phyloP scores from a whole-genome alignment of 2,797 vertebrate genomes.

The Phoebastria nigripes region DNA sequence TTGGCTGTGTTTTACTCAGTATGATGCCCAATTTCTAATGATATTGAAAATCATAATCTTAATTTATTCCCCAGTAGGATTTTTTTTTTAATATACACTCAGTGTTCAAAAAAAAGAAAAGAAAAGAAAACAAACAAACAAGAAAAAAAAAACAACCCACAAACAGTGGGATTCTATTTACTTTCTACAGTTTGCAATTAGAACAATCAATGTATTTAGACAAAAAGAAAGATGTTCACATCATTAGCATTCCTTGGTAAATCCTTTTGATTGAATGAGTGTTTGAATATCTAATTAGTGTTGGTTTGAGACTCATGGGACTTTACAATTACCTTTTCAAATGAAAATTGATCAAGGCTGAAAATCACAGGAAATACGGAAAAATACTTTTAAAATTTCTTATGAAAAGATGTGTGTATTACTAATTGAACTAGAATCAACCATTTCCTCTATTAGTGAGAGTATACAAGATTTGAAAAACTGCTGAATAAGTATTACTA shows the following conservation, averaged over 20 bases:
- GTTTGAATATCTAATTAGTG: conserved; percentile 36
- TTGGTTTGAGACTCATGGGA: neutral
- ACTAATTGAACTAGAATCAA: neutral
- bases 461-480: neutral
- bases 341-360: conserved; percentile 43
- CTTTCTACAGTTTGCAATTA: neutral
- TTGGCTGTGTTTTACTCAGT: neutral
- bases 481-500: neutral
- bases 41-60: neutral
- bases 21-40: neutral
- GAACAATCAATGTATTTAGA: neutral
- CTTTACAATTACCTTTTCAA: conserved; percentile 46
- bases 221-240: conserved; percentile 3
- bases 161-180: neutral
- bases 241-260: conserved; percentile 29
- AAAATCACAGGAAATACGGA: conserved; percentile 35
- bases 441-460: neutral
- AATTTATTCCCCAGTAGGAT: neutral
- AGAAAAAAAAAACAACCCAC: accelerated
- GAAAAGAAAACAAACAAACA: accelerated
- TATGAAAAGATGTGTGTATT: neutral
- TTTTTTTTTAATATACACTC: neutral
- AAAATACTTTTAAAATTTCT: neutral
- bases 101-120: neutral
- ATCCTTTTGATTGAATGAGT: conserved; percentile 26